Percentiles rank a stretch among this genome's conserved stretches.
phyloP scores from a whole-genome alignment of 1,140 invertebrate species.

The Diorhabda carinulata region DNA sequence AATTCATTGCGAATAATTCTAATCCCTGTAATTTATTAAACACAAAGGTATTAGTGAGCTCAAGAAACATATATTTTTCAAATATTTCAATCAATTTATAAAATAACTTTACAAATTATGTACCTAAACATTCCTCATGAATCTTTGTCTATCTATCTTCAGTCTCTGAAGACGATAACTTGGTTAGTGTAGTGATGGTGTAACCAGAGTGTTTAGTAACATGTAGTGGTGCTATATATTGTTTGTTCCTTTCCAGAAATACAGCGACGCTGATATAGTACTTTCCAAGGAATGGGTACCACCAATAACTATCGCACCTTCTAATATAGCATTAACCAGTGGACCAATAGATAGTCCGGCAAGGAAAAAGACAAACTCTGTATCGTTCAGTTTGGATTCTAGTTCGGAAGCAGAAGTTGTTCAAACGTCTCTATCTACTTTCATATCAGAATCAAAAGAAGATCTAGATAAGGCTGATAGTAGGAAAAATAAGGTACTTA shows the following conservation, averaged over 20 bases:
- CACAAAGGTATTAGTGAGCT: too few relatives aligned
- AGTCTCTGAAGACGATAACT: too few relatives aligned
- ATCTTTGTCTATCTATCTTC: too few relatives aligned
- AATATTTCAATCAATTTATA: too few relatives aligned
- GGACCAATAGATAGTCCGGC: conserved; percentile 48
- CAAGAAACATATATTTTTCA: too few relatives aligned
- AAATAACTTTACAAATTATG: too few relatives aligned
- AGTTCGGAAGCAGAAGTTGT: conserved; percentile 48
- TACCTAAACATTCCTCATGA: too few relatives aligned
- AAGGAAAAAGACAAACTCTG: conserved; percentile 67
- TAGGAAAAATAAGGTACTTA: conserved; percentile 63
- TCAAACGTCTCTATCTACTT: conserved; percentile 30
- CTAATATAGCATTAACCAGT: conserved; percentile 49
- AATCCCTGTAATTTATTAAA: too few relatives aligned
- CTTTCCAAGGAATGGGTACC: conserved; percentile 79
- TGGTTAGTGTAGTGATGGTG: too few relatives aligned
- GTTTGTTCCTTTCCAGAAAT: conserved; percentile 43
- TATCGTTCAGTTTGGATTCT: conserved; percentile 69
- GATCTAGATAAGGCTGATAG: conserved; percentile 51
- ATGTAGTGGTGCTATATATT: neutral
- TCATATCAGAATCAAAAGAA: conserved; percentile 49
- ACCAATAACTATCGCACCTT: conserved; percentile 68
- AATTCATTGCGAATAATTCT: too few relatives aligned
- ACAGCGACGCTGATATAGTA: conserved; percentile 81
- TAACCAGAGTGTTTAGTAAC: too few relatives aligned